Evolutionary conservation across 2,888 invertebrate species (phyloP).

Genomic region (Hirtodrosophila histrioides): DNA sequence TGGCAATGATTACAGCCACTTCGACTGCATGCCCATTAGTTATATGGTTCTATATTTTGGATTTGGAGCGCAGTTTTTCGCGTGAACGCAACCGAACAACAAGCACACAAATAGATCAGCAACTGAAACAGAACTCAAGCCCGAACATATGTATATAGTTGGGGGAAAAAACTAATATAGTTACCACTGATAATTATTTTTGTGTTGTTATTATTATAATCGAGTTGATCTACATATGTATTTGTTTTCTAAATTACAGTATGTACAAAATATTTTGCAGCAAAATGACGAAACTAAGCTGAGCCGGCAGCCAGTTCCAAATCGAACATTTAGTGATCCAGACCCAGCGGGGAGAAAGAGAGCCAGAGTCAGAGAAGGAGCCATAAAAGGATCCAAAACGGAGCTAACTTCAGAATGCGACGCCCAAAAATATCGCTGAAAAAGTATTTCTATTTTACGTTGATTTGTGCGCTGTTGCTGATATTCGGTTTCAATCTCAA

Average conservation of each 20-base stretch:
- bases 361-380: conserved; percentile 8
- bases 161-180: conserved; percentile 26
- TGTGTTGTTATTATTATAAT: conserved; percentile 9
- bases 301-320: conserved; percentile 20
- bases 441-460: conserved; percentile 86
- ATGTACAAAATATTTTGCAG: conserved; percentile 28
- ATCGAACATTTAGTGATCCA: conserved; percentile 4
- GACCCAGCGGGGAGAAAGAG: neutral
- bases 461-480: conserved; percentile 85
- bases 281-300: conserved; percentile 56
- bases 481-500: conserved; percentile 86
- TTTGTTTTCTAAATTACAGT: conserved; percentile 2
- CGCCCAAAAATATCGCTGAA: conserved; percentile 86
- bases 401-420: conserved; percentile 83
- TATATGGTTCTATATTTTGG: conserved; percentile 26
- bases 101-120: conserved; percentile 12
- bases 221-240: neutral
- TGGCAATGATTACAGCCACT: conserved; percentile 5
- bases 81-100: conserved; percentile 36
- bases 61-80: conserved; percentile 39
- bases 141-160: neutral
- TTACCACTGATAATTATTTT: conserved; percentile 52
- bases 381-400: conserved; percentile 2
- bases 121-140: neutral
- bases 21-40: neutral